These are phyloP conservation scores for Gambusia yucatana DNA, from an alignment of 2,797 vertebrate genomes.

Conservation along the genomic window DNA sequence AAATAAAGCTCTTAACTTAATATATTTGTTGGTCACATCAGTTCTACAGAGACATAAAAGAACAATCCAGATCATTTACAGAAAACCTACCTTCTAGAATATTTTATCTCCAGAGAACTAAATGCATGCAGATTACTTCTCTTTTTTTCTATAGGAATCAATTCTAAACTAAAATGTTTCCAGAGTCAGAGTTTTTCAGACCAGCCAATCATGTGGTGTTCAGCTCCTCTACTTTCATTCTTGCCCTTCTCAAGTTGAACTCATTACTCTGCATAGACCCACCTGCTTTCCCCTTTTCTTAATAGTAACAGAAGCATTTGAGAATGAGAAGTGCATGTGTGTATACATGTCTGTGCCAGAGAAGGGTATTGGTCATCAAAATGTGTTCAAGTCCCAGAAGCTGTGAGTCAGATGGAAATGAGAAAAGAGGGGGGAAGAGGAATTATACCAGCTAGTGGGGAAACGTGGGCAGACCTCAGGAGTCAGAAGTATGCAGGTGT, in stretches of 20 bases:
- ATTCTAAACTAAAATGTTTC: neutral
- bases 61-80: neutral
- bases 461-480: slow-evolving; percentile 65
- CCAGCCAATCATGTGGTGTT: slow-evolving; percentile 15
- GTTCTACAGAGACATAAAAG: neutral
- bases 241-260: slow-evolving; percentile 66
- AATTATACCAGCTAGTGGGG: slow-evolving; percentile 49
- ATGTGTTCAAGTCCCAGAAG: slow-evolving; percentile 66
- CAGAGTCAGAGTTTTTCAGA: slow-evolving; percentile 4
- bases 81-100: neutral
- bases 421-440: slow-evolving; percentile 58
- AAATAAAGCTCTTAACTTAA: neutral
- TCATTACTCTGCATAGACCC: slow-evolving; percentile 80
- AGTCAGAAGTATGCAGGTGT: slow-evolving; percentile 78
- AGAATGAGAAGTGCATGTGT: slow-evolving; percentile 33
- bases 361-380: slow-evolving; percentile 68
- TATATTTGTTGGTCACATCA: neutral
- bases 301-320: slow-evolving; percentile 79
- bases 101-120: neutral
- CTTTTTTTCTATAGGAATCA: neutral
- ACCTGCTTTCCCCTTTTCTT: slow-evolving; percentile 78
- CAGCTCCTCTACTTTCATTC: slow-evolving; percentile 48
- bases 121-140: neutral
- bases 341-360: slow-evolving; percentile 28
- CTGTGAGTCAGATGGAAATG: slow-evolving; percentile 68